Percentiles rank a stretch among this genome's conserved stretches.
These are phyloP conservation scores for Accipiter cooperii DNA, from an alignment of 2,113 vertebrate genomes.

Conservation along the genomic window DNA sequence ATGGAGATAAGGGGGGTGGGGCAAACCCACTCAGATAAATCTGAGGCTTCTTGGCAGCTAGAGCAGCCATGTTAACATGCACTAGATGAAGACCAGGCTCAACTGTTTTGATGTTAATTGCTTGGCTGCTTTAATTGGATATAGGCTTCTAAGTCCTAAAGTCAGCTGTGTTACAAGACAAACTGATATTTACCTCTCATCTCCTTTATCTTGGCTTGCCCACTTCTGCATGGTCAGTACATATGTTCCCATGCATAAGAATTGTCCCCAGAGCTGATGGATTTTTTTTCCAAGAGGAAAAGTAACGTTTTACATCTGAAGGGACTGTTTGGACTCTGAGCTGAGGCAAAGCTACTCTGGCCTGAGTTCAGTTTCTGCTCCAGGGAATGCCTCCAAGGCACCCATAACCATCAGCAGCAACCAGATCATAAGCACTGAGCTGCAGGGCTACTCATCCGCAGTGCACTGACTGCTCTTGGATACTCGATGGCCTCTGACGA, in stretches of 20 bases:
- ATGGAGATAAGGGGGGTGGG: neutral
- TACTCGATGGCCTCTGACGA: neutral
- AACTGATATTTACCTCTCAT: neutral
- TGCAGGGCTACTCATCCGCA: neutral
- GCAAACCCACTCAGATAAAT: neutral
- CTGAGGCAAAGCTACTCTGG: neutral
- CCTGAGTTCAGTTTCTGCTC: neutral
- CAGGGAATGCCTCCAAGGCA: neutral
- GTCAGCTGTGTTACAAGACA: neutral
- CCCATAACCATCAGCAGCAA: neutral
- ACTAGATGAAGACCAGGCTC: neutral
- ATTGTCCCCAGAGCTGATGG: neutral
- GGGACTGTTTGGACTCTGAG: neutral
- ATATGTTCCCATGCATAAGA: neutral
- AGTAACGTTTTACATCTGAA: neutral
- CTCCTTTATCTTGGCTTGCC: neutral
- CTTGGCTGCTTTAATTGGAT: conserved; percentile 1
- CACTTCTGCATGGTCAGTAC: neutral
- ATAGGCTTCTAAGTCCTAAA: neutral
- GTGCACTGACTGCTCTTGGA: neutral
- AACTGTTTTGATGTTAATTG: neutral
- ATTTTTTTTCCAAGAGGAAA: neutral
- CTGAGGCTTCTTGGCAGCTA: neutral
- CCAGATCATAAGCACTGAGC: neutral
- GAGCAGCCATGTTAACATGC: neutral